phyloP scores from a whole-genome alignment of 2,797 vertebrate genomes.

The Salarias fasciatus region DNA sequence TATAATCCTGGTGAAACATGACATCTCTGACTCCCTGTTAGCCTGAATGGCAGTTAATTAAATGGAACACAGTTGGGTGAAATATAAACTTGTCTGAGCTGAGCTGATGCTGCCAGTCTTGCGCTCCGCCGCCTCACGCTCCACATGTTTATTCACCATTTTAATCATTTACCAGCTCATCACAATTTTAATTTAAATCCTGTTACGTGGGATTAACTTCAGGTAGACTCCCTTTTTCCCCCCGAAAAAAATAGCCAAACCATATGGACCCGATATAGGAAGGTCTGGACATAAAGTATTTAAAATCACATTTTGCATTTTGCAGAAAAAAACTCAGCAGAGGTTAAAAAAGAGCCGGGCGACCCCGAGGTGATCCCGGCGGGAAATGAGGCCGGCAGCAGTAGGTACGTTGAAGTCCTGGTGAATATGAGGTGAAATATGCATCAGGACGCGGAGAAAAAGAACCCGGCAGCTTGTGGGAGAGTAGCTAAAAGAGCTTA shows the following conservation, averaged over 20 bases:
- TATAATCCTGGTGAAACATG: background rate
- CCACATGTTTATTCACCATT: too few species aligned
- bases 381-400: conserved; percentile 9
- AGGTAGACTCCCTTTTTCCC: too few species aligned
- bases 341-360: background rate
- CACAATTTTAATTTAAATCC: too few species aligned
- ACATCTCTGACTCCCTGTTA: background rate
- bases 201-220: too few species aligned
- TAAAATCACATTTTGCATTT: background rate
- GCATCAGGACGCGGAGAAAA: background rate
- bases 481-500: too few species aligned
- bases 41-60: conserved; percentile 5
- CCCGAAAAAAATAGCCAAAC: too few species aligned
- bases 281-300: background rate
- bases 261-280: too few species aligned
- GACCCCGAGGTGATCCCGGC: conserved; percentile 1
- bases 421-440: background rate
- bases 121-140: background rate
- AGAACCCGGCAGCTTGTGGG: background rate
- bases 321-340: background rate
- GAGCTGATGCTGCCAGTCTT: background rate
- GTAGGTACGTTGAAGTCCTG: background rate
- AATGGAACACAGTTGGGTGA: too few species aligned
- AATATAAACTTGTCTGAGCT: too few species aligned
- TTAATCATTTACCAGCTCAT: too few species aligned